Conservation (phyloP, 2,113 vertebrate genomes). For the Athene cunicularia region DNA sequence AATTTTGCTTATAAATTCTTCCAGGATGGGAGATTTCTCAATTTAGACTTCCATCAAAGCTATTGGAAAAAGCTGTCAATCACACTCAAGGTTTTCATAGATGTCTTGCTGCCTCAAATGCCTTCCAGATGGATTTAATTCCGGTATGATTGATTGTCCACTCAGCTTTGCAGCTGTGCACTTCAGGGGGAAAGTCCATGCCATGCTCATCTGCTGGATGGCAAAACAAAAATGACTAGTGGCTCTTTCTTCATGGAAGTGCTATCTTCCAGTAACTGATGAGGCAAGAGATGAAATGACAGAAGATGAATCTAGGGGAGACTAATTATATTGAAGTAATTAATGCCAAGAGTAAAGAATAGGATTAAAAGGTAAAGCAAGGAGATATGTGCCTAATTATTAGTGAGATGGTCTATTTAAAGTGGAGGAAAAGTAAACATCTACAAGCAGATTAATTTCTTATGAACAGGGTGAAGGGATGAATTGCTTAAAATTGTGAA, state of each 20-base stretch:
- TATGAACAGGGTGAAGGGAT: background rate
- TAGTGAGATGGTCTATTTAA: background rate
- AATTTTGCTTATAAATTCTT: conserved; percentile 7
- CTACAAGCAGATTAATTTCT: background rate
- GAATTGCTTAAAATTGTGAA: background rate
- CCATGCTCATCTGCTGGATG: conserved; percentile 27
- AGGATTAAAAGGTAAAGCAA: background rate
- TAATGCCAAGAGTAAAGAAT: conserved; percentile 15
- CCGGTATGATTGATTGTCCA: conserved; percentile 38
- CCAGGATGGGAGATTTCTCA: conserved; percentile 14
- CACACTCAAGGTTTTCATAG: background rate
- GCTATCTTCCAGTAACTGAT: conserved; percentile 44
- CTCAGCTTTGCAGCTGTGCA: conserved; percentile 28
- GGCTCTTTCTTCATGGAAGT: conserved; percentile 22
- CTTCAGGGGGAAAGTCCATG: conserved; percentile 18
- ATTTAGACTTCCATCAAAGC: background rate
- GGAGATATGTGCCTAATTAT: background rate
- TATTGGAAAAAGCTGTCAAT: conserved; percentile 40
- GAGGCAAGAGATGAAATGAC: conserved; percentile 55
- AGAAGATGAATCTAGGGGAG: background rate
- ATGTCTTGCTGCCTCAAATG: conserved; percentile 54
- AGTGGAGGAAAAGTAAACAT: background rate
- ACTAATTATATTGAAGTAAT: conserved; percentile 40
- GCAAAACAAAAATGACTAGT: background rate
- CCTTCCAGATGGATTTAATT: conserved; percentile 73